These are phyloP conservation scores for Zootoca vivipara DNA, from an alignment of 2,113 vertebrate genomes.

Conservation along the genomic window DNA sequence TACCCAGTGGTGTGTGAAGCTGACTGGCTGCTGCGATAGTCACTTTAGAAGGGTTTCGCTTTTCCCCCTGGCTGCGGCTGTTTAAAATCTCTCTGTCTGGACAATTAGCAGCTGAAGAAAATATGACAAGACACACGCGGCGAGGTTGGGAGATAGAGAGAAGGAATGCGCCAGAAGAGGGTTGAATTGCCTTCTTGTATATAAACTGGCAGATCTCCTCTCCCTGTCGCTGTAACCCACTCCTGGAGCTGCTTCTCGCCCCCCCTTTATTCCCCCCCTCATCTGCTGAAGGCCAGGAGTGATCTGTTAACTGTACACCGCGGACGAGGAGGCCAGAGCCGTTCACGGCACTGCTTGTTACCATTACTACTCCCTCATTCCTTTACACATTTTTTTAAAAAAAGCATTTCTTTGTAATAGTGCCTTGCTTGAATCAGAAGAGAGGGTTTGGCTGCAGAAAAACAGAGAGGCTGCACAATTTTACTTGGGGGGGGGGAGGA, in stretches of 20 bases:
- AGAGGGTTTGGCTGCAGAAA: conserved; percentile 60
- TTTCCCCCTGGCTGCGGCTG: conserved; percentile 84
- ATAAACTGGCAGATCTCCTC: conserved; percentile 68
- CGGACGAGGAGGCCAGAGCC: conserved; percentile 82
- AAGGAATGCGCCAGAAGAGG: conserved; percentile 76
- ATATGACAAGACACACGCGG: conserved; percentile 87
- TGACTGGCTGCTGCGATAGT: conserved; percentile 88
- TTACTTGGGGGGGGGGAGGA: not conserved
- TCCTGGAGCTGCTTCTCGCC: conserved; percentile 43
- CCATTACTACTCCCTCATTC: conserved; percentile 95
- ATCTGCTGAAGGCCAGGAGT: conserved; percentile 79
- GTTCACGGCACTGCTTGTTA: conserved; percentile 98
- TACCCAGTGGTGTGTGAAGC: conserved; percentile 77
- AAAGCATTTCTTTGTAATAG: conserved; percentile 69
- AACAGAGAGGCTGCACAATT: conserved; percentile 16
- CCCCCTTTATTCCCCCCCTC: not conserved
- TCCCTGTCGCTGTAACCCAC: conserved; percentile 24
- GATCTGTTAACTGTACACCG: conserved; percentile 80
- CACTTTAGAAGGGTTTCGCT: conserved; percentile 90
- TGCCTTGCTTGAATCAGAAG: conserved; percentile 67
- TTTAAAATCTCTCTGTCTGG: conserved; percentile 82
- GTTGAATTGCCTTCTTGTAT: conserved; percentile 72
- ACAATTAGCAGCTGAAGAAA: conserved; percentile 91
- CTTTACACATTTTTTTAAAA: conserved; percentile 72
- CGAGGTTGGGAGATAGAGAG: conserved; percentile 76